These are phyloP conservation scores for Drosophila novamexicana DNA, from an alignment of 1,140 invertebrate species.

Conservation along the genomic window DNA sequence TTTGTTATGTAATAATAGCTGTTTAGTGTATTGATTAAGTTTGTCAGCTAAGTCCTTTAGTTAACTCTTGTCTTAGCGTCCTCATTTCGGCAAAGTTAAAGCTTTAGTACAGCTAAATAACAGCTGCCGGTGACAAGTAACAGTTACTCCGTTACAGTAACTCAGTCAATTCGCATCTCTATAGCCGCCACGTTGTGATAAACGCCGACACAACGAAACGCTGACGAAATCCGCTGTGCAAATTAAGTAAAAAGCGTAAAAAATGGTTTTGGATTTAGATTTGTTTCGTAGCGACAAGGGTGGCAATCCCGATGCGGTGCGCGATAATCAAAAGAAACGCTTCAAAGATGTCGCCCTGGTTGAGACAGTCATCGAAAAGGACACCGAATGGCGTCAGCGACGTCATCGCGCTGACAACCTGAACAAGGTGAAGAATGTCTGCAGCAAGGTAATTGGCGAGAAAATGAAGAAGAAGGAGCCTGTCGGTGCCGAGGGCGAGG, in stretches of 20 bases:
- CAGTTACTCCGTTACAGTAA: conserved; percentile 19
- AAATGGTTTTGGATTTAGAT: conserved; percentile 99
- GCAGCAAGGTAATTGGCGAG: conserved; percentile 98
- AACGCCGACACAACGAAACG: conserved; percentile 44
- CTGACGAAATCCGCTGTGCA: conserved; percentile 38
- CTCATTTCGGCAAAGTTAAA: too few relatives aligned
- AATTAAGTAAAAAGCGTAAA: conserved; percentile 27
- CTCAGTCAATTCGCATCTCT: conserved; percentile 24
- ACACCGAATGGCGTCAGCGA: conserved; percentile 95
- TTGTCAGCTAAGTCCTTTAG: too few relatives aligned
- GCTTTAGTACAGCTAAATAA: neutral
- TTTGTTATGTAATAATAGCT: too few relatives aligned
- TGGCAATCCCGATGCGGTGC: conserved; percentile 94
- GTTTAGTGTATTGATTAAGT: too few relatives aligned
- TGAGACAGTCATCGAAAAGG: conserved; percentile 95
- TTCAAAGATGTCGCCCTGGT: conserved; percentile 97
- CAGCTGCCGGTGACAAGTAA: conserved; percentile 7
- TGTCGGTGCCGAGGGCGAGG: conserved; percentile 88
- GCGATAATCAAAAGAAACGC: conserved; percentile 95
- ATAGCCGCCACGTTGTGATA: conserved; percentile 68
- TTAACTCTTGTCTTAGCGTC: too few relatives aligned
- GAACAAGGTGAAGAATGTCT: conserved; percentile 98
- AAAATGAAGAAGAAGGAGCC: conserved; percentile 98
- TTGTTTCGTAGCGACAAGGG: conserved; percentile 98
- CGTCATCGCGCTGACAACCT: conserved; percentile 95